A percentile compares a stretch with the other conserved stretches of the same genome.
Evolutionary conservation across 1,140 invertebrate species (phyloP).

Genomic region (Protaetia brevitarsis): DNA sequence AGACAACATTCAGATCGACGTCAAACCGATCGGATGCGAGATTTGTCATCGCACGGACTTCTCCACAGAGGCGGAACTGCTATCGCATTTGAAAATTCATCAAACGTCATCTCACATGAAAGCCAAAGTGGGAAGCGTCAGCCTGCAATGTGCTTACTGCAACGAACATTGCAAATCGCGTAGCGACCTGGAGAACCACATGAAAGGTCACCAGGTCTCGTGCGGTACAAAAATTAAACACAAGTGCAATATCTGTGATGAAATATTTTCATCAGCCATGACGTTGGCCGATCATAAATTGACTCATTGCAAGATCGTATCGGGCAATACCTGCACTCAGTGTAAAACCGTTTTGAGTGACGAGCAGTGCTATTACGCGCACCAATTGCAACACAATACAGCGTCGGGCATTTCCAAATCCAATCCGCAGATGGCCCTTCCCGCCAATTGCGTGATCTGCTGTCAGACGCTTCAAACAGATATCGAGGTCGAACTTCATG

Average conservation of each 20-base stretch:
- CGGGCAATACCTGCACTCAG: constrained; percentile 74
- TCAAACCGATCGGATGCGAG: constrained; percentile 48
- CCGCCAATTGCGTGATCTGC: constrained; percentile 82
- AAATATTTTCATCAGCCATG: constrained; percentile 78
- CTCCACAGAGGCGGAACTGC: constrained; percentile 60
- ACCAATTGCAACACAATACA: constrained; percentile 73
- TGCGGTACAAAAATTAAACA: constrained; percentile 75
- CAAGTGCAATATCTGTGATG: constrained; percentile 95
- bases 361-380: constrained; percentile 77
- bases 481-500: constrained; percentile 84
- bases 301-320: constrained; percentile 79
- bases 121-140: constrained; percentile 55
- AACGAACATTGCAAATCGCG: constrained; percentile 83
- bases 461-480: constrained; percentile 87
- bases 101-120: constrained; percentile 51
- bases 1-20: constrained; percentile 18
- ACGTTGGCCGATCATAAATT: constrained; percentile 90
- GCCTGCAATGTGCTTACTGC: constrained; percentile 84
- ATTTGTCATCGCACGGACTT: constrained; percentile 65
- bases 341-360: constrained; percentile 67
- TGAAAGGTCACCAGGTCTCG: constrained; percentile 70
- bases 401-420: constrained; percentile 47
- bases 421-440: constrained; percentile 61
- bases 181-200: constrained; percentile 85
- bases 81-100: constrained; percentile 64